Conservation (phyloP, 2,113 vertebrate genomes). For the Tor tambroides region DNA sequence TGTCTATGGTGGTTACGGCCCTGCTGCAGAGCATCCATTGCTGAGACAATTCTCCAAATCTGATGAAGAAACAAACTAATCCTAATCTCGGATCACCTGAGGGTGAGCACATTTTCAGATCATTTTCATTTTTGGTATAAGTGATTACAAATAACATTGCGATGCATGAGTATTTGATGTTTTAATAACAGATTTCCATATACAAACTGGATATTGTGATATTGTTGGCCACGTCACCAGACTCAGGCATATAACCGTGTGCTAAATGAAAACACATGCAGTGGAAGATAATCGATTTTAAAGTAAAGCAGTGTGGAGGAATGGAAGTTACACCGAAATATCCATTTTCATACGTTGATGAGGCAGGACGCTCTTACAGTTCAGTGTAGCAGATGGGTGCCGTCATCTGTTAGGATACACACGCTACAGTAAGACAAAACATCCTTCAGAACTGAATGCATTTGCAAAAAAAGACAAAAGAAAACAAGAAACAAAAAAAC, state of each 20-base stretch:
- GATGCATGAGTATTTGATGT: conserved; percentile 44
- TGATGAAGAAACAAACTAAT: too few relatives aligned
- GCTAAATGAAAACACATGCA: conserved; percentile 53
- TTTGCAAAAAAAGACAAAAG: neutral
- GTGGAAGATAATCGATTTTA: conserved; percentile 24
- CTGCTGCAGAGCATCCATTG: too few relatives aligned
- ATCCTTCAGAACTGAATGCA: neutral
- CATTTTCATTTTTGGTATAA: neutral
- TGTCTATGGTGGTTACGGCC: too few relatives aligned
- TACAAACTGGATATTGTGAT: conserved; percentile 65
- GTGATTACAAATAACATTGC: neutral
- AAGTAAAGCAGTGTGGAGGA: conserved; percentile 12
- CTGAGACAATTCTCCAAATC: too few relatives aligned
- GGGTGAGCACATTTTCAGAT: too few relatives aligned
- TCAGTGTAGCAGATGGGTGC: neutral
- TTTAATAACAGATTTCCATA: conserved; percentile 71
- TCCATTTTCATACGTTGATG: neutral
- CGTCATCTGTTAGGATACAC: conserved; percentile 15
- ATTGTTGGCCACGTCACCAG: conserved; percentile 53
- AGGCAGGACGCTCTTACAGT: neutral
- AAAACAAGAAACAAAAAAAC: neutral
- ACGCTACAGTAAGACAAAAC: conserved; percentile 19
- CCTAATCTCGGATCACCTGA: too few relatives aligned
- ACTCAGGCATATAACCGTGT: conserved; percentile 46
- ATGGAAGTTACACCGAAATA: neutral